Base-by-base conservation (phyloP, 2,797 vertebrate genomes). In the Poeciliopsis infans region DNA sequence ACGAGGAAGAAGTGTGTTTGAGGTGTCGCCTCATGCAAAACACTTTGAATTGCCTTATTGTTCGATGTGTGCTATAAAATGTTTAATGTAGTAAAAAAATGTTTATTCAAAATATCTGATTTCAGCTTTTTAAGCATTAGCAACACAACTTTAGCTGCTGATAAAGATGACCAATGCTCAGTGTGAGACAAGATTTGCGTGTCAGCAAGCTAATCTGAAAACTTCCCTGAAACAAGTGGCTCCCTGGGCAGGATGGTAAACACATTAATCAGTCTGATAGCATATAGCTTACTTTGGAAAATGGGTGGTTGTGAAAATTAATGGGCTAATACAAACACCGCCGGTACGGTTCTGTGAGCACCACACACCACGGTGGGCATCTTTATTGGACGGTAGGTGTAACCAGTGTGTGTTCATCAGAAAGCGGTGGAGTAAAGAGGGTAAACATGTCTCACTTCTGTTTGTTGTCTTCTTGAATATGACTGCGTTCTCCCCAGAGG, bases 401-500 rank as follows among this genome's bases (percentile, higher is more conserved):
- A 46, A 46, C 12, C 68, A 23, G 36, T 81, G 75, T 57, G 70
- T 80, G 49, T 75, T 75, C 39, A 5, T 78, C 55, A 25, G 61
- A 79, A 33, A 69, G 47, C 23, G 5, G 11, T 49, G 70, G 69
- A 43, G 39, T 79, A 31, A 71, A 77, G 64, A 77, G 66, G 51
- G 6, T 53, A 53, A 18, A 61, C 53, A 76, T 7, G 68, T 84
- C 96, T 95, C 92, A 97, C 97, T 95, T 87, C 96, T 97, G 90
- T 96, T 95, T 12, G 96, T 97, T 2, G 96, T 96, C 92, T 96
- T 97, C 89, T 96, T 96, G 92, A 98, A 97, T 86, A 98, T 96
- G 77, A 88, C 94, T 1, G 96, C 96, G n/a, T 97, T 97, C 80
- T 97, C 96, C 83, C 97, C 97, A 2, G 97, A 97, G 75, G 97